Evolutionary conservation across 2,113 vertebrate species (phyloP).

Genomic region (Embiotoca jacksoni): DNA sequence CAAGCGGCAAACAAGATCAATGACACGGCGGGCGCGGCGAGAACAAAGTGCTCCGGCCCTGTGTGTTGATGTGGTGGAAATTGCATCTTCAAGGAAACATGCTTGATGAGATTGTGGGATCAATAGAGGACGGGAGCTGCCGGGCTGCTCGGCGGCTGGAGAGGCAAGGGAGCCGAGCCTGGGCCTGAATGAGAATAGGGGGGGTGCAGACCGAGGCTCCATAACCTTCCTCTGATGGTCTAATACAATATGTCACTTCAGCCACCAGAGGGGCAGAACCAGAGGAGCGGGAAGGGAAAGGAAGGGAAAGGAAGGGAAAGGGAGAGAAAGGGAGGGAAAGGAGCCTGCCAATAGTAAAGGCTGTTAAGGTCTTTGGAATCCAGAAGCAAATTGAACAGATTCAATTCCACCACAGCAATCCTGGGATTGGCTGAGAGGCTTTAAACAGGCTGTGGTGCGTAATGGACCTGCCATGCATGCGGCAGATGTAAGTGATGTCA

Average conservation of each 20-base stretch:
- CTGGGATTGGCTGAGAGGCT: conserved; percentile 45
- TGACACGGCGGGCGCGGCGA: conserved; percentile 62
- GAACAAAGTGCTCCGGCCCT: conserved; percentile 78
- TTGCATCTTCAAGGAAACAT: conserved; percentile 85
- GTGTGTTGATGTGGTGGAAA: conserved; percentile 82
- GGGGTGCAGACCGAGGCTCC: conserved; percentile 41
- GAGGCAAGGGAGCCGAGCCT: conserved; percentile 40
- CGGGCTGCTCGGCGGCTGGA: conserved; percentile 46
- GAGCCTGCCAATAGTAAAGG: conserved; percentile 44
- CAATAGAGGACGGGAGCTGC: conserved; percentile 75
- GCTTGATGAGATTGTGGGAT: conserved; percentile 84
- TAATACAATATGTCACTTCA: conserved; percentile 77
- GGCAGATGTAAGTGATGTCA: conserved; percentile 43
- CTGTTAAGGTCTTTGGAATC: conserved; percentile 62
- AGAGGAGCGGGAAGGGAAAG: background rate
- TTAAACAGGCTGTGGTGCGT: conserved; percentile 42
- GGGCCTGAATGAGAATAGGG: conserved; percentile 76
- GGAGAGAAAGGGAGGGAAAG: background rate
- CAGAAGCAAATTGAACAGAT: conserved; percentile 66
- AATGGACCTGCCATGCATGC: conserved; percentile 50
- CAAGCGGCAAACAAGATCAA: conserved; percentile 75
- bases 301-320: too few species aligned
- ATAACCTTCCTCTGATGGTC: conserved; percentile 66
- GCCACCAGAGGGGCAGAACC: conserved; percentile 35
- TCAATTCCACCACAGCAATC: conserved; percentile 52